These are phyloP conservation scores for Leptoclinus maculatus DNA, from an alignment of 2,797 vertebrate species.

Conservation along the genomic window DNA sequence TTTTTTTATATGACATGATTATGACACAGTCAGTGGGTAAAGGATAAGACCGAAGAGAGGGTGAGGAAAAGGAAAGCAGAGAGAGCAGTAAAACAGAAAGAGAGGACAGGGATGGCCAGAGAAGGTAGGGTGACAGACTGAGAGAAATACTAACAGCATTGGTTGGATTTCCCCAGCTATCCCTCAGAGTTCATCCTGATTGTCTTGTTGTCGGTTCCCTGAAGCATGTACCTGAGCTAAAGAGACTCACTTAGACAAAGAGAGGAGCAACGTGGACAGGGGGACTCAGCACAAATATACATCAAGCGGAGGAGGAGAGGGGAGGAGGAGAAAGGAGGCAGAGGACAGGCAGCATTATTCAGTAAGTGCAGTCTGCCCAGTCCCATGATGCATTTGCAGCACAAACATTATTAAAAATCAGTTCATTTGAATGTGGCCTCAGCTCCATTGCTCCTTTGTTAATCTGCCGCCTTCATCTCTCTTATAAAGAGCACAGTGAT, in stretches of 20 bases:
- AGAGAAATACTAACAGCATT: slow-evolving; percentile 36
- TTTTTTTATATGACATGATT: neutral
- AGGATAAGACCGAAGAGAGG: neutral
- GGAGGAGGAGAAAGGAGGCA: slow-evolving; percentile 3
- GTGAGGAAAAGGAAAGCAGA: neutral
- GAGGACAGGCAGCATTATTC: slow-evolving; percentile 20
- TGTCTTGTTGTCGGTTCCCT: slow-evolving; percentile 71
- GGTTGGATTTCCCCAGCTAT: slow-evolving; percentile 44
- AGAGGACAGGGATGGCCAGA: neutral
- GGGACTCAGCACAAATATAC: slow-evolving; percentile 69
- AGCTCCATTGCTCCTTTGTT: slow-evolving; percentile 15
- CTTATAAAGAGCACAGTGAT: neutral
- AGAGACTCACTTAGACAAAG: slow-evolving; percentile 74
- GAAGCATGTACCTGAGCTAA: slow-evolving; percentile 73
- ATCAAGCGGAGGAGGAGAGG: slow-evolving; percentile 51
- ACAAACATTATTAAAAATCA: slow-evolving; percentile 37
- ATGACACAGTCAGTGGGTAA: neutral
- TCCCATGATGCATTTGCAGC: slow-evolving; percentile 26
- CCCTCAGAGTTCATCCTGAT: slow-evolving; percentile 65
- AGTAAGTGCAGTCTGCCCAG: slow-evolving; percentile 7
- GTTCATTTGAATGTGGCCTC: slow-evolving; percentile 21
- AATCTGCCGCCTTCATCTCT: neutral
- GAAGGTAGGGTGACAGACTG: neutral
- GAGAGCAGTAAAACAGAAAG: neutral
- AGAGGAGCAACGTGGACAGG: slow-evolving; percentile 56